Evolutionary conservation across 2,113 vertebrate species (phyloP).

Genomic region (Percina caprodes): DNA sequence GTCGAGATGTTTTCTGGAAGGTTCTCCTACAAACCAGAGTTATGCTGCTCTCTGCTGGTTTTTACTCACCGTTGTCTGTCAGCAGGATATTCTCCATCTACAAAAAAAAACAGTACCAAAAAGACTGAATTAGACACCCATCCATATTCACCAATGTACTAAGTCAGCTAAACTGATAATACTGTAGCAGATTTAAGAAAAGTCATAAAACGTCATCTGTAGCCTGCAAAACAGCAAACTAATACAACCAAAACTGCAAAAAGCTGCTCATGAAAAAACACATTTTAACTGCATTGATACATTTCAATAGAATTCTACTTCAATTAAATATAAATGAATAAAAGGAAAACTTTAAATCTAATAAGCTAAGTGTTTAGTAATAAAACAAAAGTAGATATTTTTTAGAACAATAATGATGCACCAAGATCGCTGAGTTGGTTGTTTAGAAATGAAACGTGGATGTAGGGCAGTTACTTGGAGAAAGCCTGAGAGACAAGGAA

Average conservation of each 20-base stretch:
- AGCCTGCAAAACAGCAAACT: background rate
- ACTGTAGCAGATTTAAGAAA: background rate
- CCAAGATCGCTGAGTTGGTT: background rate
- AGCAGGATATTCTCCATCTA: slow-evolving; percentile 98
- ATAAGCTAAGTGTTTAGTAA: background rate
- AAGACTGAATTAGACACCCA: background rate
- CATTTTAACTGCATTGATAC: background rate
- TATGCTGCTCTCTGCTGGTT: slow-evolving; percentile 69
- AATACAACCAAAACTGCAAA: background rate
- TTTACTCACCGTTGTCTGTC: slow-evolving; percentile 90
- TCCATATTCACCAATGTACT: background rate
- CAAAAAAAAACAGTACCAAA: slow-evolving; percentile 62
- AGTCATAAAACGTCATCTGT: background rate
- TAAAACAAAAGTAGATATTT: background rate
- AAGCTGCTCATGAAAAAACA: background rate
- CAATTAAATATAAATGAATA: background rate
- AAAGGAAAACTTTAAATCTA: background rate
- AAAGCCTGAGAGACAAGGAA: background rate
- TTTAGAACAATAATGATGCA: background rate
- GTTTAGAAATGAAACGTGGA: background rate
- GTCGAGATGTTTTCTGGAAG: slow-evolving; percentile 36
- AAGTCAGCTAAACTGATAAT: background rate
- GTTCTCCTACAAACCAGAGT: slow-evolving; percentile 24
- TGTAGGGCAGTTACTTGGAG: background rate
- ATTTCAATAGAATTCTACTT: background rate